phyloP scores from a whole-genome alignment of 2,888 invertebrate genomes.

The Spilosoma lubricipeda region DNA sequence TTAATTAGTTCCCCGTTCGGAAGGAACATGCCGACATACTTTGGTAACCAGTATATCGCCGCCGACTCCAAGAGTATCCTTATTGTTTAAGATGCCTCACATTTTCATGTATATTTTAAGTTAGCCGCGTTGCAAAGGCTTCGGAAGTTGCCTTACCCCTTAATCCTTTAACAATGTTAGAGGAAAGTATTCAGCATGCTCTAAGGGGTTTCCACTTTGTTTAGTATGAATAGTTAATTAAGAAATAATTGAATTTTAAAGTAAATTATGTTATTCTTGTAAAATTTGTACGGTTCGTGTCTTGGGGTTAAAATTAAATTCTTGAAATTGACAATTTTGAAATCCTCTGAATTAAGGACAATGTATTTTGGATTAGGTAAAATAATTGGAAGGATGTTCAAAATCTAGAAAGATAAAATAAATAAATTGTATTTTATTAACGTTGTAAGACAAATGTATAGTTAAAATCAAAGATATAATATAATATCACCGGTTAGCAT shows the following conservation, averaged over 20 bases:
- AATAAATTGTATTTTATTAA: not conserved
- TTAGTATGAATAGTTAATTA: slow-evolving; percentile 74
- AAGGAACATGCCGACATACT: slow-evolving; percentile 72
- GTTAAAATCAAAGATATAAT: no score
- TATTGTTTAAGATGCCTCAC: slow-evolving; percentile 68
- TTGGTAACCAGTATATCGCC: slow-evolving; percentile 59
- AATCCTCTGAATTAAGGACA: slow-evolving; percentile 12
- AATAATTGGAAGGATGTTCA: not conserved
- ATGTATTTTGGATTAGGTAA: not conserved
- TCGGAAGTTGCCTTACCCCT: slow-evolving; percentile 63
- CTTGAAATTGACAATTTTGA: slow-evolving; percentile 26
- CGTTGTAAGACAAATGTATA: no score
- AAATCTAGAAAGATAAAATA: not conserved
- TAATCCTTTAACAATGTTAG: slow-evolving; percentile 76
- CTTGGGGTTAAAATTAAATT: slow-evolving; percentile 27
- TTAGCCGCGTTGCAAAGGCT: slow-evolving; percentile 61
- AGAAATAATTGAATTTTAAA: slow-evolving; percentile 66
- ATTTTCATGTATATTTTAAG: slow-evolving; percentile 76
- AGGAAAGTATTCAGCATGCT: slow-evolving; percentile 70
- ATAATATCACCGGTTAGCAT: no score
- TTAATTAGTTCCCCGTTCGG: slow-evolving; percentile 80
- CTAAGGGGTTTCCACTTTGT: slow-evolving; percentile 63
- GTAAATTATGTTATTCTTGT: slow-evolving; percentile 54
- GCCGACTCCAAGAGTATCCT: slow-evolving; percentile 60
- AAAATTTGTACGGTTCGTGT: slow-evolving; percentile 45